Conservation (phyloP, 2,888 invertebrate genomes). For the Crossocerus cetratus region DNA sequence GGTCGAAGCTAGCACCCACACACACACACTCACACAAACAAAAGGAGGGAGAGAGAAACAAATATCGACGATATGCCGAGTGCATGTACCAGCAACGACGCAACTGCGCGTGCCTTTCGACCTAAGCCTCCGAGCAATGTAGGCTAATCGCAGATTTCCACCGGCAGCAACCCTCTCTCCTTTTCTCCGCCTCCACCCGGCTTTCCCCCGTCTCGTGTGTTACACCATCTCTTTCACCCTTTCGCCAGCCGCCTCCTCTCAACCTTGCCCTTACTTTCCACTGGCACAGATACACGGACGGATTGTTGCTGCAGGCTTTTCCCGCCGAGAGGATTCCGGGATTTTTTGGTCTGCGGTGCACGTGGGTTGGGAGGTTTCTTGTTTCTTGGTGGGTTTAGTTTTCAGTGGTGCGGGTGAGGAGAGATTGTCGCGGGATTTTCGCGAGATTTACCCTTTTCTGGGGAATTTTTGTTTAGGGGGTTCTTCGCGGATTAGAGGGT, state of each 20-base stretch:
- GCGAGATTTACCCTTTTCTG: no score
- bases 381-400: no score
- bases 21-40: no score
- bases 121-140: constrained; percentile 60
- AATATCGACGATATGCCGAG: background rate
- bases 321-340: no score
- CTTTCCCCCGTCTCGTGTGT: constrained; percentile 2
- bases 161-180: constrained; percentile 13
- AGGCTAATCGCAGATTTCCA: constrained; percentile 69
- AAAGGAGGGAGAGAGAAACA: no score
- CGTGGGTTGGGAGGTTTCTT: no score
- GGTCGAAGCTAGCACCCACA: background rate
- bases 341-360: no score
- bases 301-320: no score
- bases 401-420: no score
- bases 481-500: no score
- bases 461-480: no score
- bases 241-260: constrained; percentile 1
- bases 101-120: constrained; percentile 28
- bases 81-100: background rate
- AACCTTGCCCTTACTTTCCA: constrained; percentile 1
- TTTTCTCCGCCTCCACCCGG: constrained; percentile 17
- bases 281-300: background rate
- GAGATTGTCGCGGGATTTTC: no score
- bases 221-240: background rate